Percentiles rank a stretch among this genome's conserved stretches.
phyloP scores from a whole-genome alignment of 2,888 invertebrate genomes.

The Drosophila fungiperda region DNA sequence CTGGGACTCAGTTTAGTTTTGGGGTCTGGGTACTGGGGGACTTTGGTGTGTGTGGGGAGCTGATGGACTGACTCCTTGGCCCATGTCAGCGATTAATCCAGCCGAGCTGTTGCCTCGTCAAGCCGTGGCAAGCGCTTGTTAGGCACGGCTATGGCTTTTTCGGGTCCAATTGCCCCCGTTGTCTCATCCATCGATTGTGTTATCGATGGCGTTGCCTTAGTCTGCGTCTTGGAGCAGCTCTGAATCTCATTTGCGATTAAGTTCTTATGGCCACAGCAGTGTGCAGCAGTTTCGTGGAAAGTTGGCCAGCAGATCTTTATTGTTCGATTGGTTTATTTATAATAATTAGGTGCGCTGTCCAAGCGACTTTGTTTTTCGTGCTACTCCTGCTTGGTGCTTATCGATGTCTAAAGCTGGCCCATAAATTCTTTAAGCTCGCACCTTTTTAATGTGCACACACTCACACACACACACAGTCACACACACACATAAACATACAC shows the following conservation, averaged over 20 bases:
- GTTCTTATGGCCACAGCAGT: conserved; percentile 76
- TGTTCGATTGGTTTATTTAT: conserved; percentile 85
- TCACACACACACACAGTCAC: conserved; percentile 31
- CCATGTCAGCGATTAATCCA: conserved; percentile 85
- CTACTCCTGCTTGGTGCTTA: conserved; percentile 64
- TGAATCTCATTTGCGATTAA: conserved; percentile 81
- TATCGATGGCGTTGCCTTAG: conserved; percentile 82
- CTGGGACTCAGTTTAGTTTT: conserved; percentile 42
- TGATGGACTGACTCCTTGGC: conserved; percentile 22
- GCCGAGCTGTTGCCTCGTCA: conserved; percentile 83
- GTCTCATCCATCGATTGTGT: conserved; percentile 80
- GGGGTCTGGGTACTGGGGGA: conserved; percentile 1
- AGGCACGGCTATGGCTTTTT: conserved; percentile 51
- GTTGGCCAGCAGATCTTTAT: conserved; percentile 82
- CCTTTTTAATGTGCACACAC: conserved; percentile 83
- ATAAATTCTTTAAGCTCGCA: conserved; percentile 84
- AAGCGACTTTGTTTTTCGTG: conserved; percentile 57
- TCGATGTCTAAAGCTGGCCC: conserved; percentile 74
- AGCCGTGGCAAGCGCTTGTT: conserved; percentile 70
- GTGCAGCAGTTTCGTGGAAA: conserved; percentile 73
- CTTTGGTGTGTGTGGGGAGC: neutral
- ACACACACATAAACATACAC: conserved; percentile 46
- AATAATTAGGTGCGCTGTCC: conserved; percentile 84
- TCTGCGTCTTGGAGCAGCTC: conserved; percentile 31
- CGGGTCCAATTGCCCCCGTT: conserved; percentile 58